Evolutionary conservation across 2,888 invertebrate species (phyloP).

Genomic region (Drosophila ochracea): DNA sequence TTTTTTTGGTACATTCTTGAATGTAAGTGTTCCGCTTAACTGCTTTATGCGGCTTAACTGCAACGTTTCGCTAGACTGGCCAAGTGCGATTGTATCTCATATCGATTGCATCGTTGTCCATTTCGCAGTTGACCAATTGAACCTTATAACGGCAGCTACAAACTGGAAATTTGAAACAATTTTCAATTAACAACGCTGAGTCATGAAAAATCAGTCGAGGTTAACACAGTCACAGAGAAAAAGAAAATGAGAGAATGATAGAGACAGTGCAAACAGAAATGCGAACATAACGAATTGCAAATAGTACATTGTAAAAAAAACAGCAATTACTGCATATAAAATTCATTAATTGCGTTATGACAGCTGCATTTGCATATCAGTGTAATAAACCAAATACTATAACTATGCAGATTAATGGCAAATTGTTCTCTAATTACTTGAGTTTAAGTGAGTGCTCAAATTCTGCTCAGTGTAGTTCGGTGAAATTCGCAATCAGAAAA

Average conservation of each 20-base stretch:
- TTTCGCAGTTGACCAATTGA: conserved; percentile 34
- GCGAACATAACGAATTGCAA: conserved; percentile 38
- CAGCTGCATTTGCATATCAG: conserved; percentile 32
- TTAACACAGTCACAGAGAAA: conserved; percentile 2
- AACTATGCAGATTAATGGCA: conserved; percentile 25
- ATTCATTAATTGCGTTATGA: conserved; percentile 39
- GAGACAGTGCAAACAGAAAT: conserved; percentile 28
- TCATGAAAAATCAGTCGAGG: conserved; percentile 37
- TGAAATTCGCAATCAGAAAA: conserved; percentile 33
- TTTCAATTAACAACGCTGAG: conserved; percentile 74
- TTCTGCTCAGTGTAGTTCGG: conserved; percentile 41
- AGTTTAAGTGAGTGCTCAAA: not conserved
- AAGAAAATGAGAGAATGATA: not conserved
- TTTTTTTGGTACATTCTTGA: not conserved
- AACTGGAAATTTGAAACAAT: conserved; percentile 70
- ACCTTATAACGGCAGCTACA: conserved; percentile 46
- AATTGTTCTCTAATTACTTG: not conserved
- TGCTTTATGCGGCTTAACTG: not conserved
- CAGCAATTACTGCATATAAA: not conserved
- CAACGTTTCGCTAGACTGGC: conserved; percentile 35
- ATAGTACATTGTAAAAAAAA: conserved; percentile 45
- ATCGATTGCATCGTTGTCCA: conserved; percentile 24
- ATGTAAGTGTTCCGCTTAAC: not conserved
- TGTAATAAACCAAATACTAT: conserved; percentile 16
- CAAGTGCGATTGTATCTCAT: conserved; percentile 42